phyloP scores from a whole-genome alignment of 2,888 invertebrate genomes.

The Emmelina monodactyla region DNA sequence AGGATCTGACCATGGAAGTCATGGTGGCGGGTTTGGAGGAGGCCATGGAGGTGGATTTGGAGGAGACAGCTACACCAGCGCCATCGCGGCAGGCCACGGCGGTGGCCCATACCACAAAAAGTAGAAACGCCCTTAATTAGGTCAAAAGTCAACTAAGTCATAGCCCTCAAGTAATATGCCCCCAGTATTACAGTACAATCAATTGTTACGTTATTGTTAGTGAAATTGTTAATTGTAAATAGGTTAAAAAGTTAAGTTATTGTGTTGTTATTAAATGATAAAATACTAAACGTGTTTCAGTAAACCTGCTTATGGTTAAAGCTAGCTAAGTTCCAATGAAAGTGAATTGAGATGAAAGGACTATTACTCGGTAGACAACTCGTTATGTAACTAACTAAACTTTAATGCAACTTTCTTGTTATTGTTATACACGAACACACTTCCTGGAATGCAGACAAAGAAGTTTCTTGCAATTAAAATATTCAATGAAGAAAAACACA shows the following conservation, averaged over 20 bases:
- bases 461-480: too few species aligned
- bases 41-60: slow-evolving; percentile 27
- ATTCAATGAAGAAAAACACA: too few species aligned
- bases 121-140: slow-evolving; percentile 27
- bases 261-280: background rate
- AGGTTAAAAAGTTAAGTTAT: slow-evolving; percentile 1
- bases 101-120: slow-evolving; percentile 48
- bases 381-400: too few species aligned
- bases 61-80: slow-evolving; percentile 51
- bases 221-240: background rate
- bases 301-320: too few species aligned
- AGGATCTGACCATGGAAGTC: slow-evolving; percentile 25
- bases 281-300: too few species aligned
- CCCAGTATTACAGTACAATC: slow-evolving; percentile 20
- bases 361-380: too few species aligned
- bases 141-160: slow-evolving; percentile 48
- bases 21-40: slow-evolving; percentile 22
- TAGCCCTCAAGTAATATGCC: slow-evolving; percentile 25
- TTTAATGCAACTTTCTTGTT: too few species aligned
- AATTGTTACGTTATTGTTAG: background rate
- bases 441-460: too few species aligned
- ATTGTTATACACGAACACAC: too few species aligned
- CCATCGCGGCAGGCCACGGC: slow-evolving; percentile 49
- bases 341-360: too few species aligned
- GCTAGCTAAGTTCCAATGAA: too few species aligned